Evolutionary conservation across 2,888 invertebrate species (phyloP), one percentile per base, ranked within the genome.

Genomic region (Crematogaster levior): DNA sequence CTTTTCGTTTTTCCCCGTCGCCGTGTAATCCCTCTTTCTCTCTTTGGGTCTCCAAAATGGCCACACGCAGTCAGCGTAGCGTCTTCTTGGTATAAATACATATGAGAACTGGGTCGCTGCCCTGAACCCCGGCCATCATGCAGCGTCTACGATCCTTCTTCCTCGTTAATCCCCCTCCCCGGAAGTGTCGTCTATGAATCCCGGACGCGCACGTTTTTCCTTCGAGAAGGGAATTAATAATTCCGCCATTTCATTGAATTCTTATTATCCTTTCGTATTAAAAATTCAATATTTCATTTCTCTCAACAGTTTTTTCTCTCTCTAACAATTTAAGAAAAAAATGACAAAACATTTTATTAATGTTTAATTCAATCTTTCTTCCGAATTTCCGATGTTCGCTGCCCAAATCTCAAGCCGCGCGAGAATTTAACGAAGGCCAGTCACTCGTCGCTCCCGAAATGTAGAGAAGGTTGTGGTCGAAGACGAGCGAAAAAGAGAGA

Each of bases 81-180:
- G 89, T 90, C 90, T 90, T 91, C 90, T 87, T 48, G 92, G 89
- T 92, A 92, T 92, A 92, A 92, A 92, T 92, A 92, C 89, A 92
- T 91, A 90, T 89, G 90, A 90, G 91, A 92, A 92, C 84, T 92
- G 88, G 92, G 92, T 92, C 92, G 91, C 89, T 91, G 87, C 85
- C 88, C 91, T 91, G 91, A 86, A 89, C 83, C 89, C 77, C 82
- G 82, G 84, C 72, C 87, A 85, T 84, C 88, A 84, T 30, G 30
- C 86, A 84, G 85, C 84, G 86, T 88, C 89, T 88, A 85, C 85
- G 85, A 87, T 88, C 82, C 83, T 80, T 60, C 84, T 43, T 72
- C 75, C 63, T 77, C 81, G 73, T 63, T 79, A 70, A 43, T 46
- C 18, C 43, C 48, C 43, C 46, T 74, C 84, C 84, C 85, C 89